These are phyloP conservation scores for Mesembrinibis cayennensis DNA, from an alignment of 2,113 vertebrate genomes.

Conservation along the genomic window DNA sequence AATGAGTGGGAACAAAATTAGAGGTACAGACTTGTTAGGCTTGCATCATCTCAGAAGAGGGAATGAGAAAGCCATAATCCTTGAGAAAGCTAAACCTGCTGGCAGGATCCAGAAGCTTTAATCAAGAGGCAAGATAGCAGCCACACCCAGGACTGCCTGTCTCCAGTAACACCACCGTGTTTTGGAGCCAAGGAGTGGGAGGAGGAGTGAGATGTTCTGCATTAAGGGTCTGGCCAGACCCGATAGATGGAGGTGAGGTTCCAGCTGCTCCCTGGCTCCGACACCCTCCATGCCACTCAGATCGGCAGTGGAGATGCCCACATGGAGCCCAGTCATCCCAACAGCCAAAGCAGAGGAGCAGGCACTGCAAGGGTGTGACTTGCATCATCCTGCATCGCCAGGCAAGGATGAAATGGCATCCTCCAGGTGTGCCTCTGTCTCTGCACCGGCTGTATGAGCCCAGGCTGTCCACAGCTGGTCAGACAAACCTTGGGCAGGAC, in stretches of 20 bases:
- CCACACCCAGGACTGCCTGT: background rate
- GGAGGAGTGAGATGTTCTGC: background rate
- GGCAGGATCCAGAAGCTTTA: background rate
- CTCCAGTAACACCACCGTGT: background rate
- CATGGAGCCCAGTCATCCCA: background rate
- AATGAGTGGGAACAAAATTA: background rate
- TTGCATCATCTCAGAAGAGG: constrained; percentile 3
- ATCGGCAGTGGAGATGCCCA: background rate
- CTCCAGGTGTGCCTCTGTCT: background rate
- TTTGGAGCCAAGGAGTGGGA: background rate
- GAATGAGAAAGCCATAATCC: background rate
- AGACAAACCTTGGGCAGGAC: background rate
- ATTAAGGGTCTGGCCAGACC: background rate
- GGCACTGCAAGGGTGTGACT: background rate
- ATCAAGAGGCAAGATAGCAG: background rate
- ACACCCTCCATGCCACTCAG: accelerated
- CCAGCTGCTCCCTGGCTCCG: background rate
- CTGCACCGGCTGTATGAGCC: background rate
- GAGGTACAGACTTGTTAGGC: background rate
- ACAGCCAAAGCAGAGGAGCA: background rate
- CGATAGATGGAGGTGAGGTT: background rate
- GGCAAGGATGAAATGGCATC: accelerated
- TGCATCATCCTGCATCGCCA: background rate
- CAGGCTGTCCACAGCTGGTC: background rate
- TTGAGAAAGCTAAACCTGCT: constrained; percentile 38